Percentiles rank a stretch among this genome's conserved stretches.
Conservation (phyloP, 2,888 invertebrate species). For the Drosophila pseudotakahashii region DNA sequence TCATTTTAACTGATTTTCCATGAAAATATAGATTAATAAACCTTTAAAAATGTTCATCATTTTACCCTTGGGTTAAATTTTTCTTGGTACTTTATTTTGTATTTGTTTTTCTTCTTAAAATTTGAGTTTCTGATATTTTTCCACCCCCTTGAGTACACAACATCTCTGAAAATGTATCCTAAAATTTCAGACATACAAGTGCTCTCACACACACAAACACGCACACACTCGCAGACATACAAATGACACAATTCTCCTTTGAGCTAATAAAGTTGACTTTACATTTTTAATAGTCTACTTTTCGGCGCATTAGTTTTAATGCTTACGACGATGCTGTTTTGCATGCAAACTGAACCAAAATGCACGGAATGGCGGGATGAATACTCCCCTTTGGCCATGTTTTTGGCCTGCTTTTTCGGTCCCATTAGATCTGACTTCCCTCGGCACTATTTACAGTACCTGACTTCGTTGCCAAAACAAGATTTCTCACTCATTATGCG, state of each 20-base stretch:
- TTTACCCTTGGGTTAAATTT: neutral
- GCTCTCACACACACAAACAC: too few species aligned
- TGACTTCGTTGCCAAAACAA: conserved; percentile 48
- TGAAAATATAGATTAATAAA: too few species aligned
- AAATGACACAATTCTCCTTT: conserved; percentile 33
- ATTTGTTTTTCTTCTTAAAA: neutral
- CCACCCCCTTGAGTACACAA: neutral
- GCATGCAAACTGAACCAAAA: conserved; percentile 18
- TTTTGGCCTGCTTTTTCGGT: neutral
- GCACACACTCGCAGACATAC: neutral
- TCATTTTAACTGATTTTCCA: too few species aligned
- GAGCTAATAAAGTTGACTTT: conserved; percentile 65
- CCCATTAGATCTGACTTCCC: neutral
- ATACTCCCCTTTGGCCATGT: neutral
- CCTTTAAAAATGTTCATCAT: too few species aligned
- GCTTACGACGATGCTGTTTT: conserved; percentile 38
- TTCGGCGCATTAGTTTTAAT: conserved; percentile 78
- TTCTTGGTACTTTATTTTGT: neutral
- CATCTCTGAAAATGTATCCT: conserved; percentile 9
- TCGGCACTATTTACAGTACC: conserved; percentile 18
- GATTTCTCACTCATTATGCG: conserved; percentile 49
- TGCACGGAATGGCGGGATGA: conserved; percentile 1
- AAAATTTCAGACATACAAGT: conserved; percentile 27
- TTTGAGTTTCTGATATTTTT: neutral
- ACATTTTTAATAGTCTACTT: conserved; percentile 73